A percentile compares a stretch with the other conserved stretches of the same genome.
Evolutionary conservation across 2,888 invertebrate species (phyloP).

Genomic region (Scrobipalpa atriplicella): DNA sequence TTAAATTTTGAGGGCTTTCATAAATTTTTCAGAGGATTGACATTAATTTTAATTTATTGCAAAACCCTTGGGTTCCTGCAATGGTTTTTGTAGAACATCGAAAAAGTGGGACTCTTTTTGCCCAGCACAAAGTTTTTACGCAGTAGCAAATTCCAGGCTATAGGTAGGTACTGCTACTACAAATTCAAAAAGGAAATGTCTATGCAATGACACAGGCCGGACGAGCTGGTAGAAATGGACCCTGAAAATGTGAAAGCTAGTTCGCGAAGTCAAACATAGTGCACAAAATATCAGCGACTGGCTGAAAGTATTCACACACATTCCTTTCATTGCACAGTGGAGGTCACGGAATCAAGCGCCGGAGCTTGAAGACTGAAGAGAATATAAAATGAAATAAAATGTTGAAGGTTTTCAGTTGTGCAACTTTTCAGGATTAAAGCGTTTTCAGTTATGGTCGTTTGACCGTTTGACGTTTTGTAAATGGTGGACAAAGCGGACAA

Average conservation of each 20-base stretch:
- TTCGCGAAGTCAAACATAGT: not conserved
- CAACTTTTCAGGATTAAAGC: not conserved
- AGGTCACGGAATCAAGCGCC: slow-evolving; percentile 8
- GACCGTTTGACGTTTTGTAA: too few species aligned
- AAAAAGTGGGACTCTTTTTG: too few species aligned
- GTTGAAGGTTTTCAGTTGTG: not conserved
- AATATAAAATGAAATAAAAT: slow-evolving; percentile 2
- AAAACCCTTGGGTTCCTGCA: too few species aligned
- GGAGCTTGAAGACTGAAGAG: not conserved
- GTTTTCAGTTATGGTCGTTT: too few species aligned
- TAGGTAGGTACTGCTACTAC: not conserved
- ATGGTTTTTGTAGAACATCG: too few species aligned
- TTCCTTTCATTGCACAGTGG: not conserved
- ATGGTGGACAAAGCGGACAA: too few species aligned
- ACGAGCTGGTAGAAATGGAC: not conserved
- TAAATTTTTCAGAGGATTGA: too few species aligned
- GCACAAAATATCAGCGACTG: not conserved
- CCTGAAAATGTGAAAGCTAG: not conserved
- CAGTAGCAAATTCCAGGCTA: not conserved
- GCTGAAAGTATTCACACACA: not conserved
- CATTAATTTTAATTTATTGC: too few species aligned
- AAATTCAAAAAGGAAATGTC: not conserved
- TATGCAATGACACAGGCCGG: not conserved
- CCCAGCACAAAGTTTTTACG: too few species aligned
- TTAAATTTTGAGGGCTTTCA: too few species aligned